phyloP scores from a whole-genome alignment of 2,888 invertebrate genomes.

The Phyllotreta striolata region DNA sequence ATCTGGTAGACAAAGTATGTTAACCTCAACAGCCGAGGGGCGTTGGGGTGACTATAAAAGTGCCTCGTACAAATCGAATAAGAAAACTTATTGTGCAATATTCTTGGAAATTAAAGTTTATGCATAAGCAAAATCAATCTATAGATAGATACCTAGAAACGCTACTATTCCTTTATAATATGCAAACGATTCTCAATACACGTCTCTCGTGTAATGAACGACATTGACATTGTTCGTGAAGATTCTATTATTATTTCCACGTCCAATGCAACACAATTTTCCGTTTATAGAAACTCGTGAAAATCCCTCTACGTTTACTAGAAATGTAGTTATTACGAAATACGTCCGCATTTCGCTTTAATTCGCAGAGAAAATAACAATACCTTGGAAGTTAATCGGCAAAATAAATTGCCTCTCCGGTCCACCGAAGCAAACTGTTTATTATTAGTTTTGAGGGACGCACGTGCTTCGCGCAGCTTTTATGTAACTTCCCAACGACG shows the following conservation, averaged over 20 bases:
- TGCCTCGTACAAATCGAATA: no score
- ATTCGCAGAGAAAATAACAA: not conserved
- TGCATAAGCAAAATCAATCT: no score
- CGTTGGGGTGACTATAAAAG: no score
- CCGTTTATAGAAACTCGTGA: slow-evolving; percentile 4
- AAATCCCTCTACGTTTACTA: not conserved
- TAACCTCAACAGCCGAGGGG: no score
- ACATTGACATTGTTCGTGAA: no score
- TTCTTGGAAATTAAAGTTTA: no score
- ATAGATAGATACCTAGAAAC: no score
- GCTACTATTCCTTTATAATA: no score
- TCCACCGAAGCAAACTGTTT: slow-evolving; percentile 26
- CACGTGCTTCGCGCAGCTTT: slow-evolving; percentile 40
- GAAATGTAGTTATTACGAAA: not conserved
- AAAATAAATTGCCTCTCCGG: slow-evolving; percentile 12
- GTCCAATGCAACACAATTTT: not conserved
- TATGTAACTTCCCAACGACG: slow-evolving; percentile 31
- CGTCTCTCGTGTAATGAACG: no score
- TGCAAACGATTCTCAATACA: no score
- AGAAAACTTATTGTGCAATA: no score
- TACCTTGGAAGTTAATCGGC: slow-evolving; percentile 24
- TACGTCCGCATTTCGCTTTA: slow-evolving; percentile 1
- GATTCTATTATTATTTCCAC: no score
- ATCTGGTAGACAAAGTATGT: not conserved
- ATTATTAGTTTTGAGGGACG: slow-evolving; percentile 41